phyloP scores from a whole-genome alignment of 2,113 vertebrate species.

The Eonycteris spelaea region DNA sequence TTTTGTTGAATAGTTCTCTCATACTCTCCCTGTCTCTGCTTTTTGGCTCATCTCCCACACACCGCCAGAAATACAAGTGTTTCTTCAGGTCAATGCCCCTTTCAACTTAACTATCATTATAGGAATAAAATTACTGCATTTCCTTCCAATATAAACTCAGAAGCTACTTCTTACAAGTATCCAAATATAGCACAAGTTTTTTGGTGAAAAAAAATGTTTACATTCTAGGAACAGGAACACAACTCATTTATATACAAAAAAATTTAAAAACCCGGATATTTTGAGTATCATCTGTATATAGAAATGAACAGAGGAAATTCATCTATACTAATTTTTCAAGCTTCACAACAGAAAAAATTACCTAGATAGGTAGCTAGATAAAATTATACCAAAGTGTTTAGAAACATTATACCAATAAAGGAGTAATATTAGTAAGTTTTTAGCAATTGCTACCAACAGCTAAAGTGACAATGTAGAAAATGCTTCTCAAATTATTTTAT shows the following conservation, averaged over 20 bases:
- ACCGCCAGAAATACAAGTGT: neutral
- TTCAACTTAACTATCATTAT: neutral
- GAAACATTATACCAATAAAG: neutral
- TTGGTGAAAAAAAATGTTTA: neutral
- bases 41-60: neutral
- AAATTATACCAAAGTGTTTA: neutral
- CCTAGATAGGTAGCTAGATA: neutral
- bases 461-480: neutral
- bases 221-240: neutral
- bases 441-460: neutral
- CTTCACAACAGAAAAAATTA: neutral
- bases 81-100: neutral
- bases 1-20: neutral
- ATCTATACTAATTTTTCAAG: neutral
- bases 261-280: too few relatives aligned
- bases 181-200: neutral
- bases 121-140: neutral
- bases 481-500: neutral
- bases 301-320: neutral
- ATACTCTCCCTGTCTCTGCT: neutral
- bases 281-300: neutral
- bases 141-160: neutral
- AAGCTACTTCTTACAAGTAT: neutral
- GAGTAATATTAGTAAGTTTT: neutral
- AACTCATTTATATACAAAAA: neutral